phyloP scores from a whole-genome alignment of 2,797 vertebrate species.

The Mus spretus region DNA sequence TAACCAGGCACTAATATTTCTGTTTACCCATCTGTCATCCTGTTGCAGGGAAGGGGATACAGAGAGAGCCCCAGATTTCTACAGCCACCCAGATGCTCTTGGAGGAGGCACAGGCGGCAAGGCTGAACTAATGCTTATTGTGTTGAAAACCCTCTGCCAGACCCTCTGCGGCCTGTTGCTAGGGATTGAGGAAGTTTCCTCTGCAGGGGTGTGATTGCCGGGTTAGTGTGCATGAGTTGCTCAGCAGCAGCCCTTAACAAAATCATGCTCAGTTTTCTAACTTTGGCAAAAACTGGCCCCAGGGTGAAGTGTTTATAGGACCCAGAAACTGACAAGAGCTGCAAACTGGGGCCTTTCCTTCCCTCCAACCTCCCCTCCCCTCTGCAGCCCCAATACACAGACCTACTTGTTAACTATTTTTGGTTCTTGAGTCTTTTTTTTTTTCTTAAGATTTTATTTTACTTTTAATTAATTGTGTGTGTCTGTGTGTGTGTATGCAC shows the following conservation, averaged over 20 bases:
- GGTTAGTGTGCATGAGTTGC: background rate
- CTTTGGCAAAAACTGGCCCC: background rate
- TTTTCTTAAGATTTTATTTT: background rate
- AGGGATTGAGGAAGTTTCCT: slow-evolving; percentile 26
- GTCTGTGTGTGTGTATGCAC: background rate
- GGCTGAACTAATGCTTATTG: slow-evolving; percentile 13
- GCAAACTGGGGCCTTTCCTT: background rate
- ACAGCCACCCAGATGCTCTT: slow-evolving; percentile 26
- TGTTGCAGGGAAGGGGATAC: background rate
- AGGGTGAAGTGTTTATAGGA: too few relatives aligned
- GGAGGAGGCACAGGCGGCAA: background rate
- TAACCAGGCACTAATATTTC: slow-evolving; percentile 78
- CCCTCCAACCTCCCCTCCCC: too few relatives aligned
- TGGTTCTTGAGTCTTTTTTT: background rate
- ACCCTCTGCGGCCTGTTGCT: background rate
- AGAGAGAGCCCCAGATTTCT: slow-evolving; percentile 47
- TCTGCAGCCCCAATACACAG: background rate
- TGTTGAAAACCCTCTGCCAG: background rate
- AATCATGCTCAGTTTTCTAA: background rate
- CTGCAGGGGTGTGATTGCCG: background rate
- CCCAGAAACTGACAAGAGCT: background rate
- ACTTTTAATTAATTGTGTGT: background rate
- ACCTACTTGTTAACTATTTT: background rate
- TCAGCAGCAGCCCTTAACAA: background rate
- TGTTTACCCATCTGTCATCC: slow-evolving; percentile 79